Percentiles rank a stretch among this genome's conserved stretches.
Evolutionary conservation across 2,113 vertebrate genomes (phyloP).

Genomic region (Noctilio leporinus): DNA sequence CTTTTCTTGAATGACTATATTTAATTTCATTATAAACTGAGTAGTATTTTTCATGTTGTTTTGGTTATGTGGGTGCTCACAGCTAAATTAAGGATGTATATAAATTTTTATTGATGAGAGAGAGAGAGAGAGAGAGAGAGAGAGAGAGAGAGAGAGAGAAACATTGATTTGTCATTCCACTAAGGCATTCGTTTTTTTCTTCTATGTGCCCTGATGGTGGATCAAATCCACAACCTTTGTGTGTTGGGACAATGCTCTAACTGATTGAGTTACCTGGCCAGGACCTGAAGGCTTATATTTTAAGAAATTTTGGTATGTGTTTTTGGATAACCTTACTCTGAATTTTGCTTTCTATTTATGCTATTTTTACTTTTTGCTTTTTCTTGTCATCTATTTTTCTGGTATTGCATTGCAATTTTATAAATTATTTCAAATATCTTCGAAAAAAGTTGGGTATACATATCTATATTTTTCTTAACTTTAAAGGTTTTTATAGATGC

Average conservation of each 20-base stretch:
- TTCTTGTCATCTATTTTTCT: neutral
- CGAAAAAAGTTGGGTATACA: neutral
- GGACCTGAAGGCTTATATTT: neutral
- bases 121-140: no score
- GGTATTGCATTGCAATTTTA: neutral
- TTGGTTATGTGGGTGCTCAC: neutral
- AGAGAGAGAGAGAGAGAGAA: no score
- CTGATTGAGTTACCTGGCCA: no score
- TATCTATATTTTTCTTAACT: neutral
- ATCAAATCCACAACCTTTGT: no score
- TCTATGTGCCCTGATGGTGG: no score
- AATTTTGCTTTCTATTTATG: neutral
- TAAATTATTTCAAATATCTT: slow-evolving; percentile 12
- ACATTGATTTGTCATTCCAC: no score
- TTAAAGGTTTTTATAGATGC: neutral
- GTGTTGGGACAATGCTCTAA: no score
- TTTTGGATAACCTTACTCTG: neutral
- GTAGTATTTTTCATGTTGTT: neutral
- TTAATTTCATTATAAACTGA: neutral
- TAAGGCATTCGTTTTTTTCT: no score
- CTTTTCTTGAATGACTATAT: neutral
- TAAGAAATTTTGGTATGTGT: neutral
- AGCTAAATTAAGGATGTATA: neutral
- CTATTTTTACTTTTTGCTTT: neutral
- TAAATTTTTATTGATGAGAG: no score